Conservation (phyloP, 1,140 invertebrate genomes). For the Thrips palmi region DNA sequence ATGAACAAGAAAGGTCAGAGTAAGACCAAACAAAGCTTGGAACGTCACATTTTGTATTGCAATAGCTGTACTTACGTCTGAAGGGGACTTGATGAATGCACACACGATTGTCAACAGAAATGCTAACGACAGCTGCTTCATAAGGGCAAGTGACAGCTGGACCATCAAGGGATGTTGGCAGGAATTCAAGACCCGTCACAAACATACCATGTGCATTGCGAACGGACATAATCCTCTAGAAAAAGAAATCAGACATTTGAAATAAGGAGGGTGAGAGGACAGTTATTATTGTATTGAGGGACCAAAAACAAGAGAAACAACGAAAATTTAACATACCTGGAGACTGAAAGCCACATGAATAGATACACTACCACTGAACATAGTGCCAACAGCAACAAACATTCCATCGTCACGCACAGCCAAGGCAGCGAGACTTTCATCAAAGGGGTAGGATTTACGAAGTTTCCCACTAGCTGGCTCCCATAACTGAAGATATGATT, state of each 20-base stretch:
- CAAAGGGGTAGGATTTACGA: constrained; percentile 31
- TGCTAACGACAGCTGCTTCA: constrained; percentile 75
- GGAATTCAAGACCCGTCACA: constrained; percentile 80
- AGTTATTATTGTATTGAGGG: background rate
- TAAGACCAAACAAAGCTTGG: constrained; percentile 8
- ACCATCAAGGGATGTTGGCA: constrained; percentile 41
- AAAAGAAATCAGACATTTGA: constrained; percentile 12
- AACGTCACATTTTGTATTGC: background rate
- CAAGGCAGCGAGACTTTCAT: constrained; percentile 65
- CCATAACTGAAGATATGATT: constrained; percentile 40
- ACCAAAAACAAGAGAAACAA: constrained; percentile 4
- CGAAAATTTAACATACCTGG: constrained; percentile 35
- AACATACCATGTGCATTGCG: constrained; percentile 80
- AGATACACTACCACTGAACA: constrained; percentile 77
- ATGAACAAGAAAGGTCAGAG: constrained; percentile 15
- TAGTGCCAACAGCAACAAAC: constrained; percentile 80
- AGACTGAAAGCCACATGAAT: constrained; percentile 85
- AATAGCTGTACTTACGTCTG: constrained; percentile 41
- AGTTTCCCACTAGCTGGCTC: constrained; percentile 34
- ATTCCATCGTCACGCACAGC: constrained; percentile 78
- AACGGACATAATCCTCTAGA: constrained; percentile 61
- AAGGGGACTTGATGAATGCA: constrained; percentile 73
- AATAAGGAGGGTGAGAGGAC: background rate
- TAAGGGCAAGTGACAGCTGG: constrained; percentile 40
- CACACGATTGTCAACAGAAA: constrained; percentile 87